Percentiles rank a stretch among this genome's conserved stretches.
These are phyloP conservation scores for Ameiurus melas DNA, from an alignment of 2,113 vertebrate species.

Conservation along the genomic window DNA sequence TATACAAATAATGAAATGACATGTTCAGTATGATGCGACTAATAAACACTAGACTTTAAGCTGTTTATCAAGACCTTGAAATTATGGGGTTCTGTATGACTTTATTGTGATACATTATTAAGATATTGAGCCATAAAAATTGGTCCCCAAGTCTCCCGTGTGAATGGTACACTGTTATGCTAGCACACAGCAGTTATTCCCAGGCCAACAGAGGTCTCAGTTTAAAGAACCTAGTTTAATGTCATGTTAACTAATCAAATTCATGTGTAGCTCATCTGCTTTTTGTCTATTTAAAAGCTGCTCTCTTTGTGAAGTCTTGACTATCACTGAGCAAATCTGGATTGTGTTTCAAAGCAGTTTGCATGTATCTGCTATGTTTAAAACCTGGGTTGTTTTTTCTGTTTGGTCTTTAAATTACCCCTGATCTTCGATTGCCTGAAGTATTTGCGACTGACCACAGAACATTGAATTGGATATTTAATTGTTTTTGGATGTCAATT, in stretches of 20 bases:
- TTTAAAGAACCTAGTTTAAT: background rate
- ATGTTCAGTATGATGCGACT: background rate
- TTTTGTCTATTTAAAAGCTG: background rate
- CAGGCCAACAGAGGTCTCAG: background rate
- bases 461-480: conserved; percentile 4
- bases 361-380: background rate
- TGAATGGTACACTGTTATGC: background rate
- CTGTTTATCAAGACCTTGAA: background rate
- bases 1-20: background rate
- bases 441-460: background rate
- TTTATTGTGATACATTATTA: background rate
- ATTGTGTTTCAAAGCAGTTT: background rate
- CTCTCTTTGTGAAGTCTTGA: background rate
- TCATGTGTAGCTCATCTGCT: conserved; percentile 9
- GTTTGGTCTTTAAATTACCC: background rate
- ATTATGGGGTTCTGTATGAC: background rate
- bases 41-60: background rate
- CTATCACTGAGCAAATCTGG: background rate
- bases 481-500: background rate
- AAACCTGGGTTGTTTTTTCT: background rate
- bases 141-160: background rate
- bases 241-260: background rate
- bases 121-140: background rate
- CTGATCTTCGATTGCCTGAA: background rate
- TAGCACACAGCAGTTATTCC: background rate